Base-by-base conservation (phyloP, 2,113 vertebrate genomes). In the Neomonachus schauinslandi region DNA sequence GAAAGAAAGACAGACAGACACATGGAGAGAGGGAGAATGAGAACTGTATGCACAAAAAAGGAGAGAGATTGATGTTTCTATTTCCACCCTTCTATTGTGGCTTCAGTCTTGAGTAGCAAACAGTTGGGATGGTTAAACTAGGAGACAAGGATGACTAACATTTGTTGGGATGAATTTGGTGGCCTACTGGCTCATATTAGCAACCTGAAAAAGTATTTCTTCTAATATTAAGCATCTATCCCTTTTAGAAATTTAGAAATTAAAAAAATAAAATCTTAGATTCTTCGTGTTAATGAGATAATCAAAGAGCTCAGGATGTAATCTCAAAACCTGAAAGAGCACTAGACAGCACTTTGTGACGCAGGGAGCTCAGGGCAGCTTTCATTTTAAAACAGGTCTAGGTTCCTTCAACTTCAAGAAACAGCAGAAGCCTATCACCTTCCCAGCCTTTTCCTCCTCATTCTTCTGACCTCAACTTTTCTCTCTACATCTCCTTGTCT, bases 361-460 rank as follows among this genome's bases (percentile, higher is more conserved):
- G 51, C 74, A 63, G 2, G 7, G 33, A 42, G 15, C 42, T 36
- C 61, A 80, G 5, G 0, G 57, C 8, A 24, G 5, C 11, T 22
- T 63, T 33, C 65, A 33, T 19, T 26, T 18, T 74, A 31, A 24
- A 77, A 49, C 22, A 28, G 26, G 46, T 7, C 33, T 18, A 21
- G 46, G 42, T 5, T 53, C 13, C 31, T 31, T 4, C 10, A 1
- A 15, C 28, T 63, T 39, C 18, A 4, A 65, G 14, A 49, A 71
- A 39, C 39, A 16, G 49, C 53, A 59, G 22, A 39, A 4, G 28
- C 18, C 10, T 14, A 11, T 1, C 14, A 2, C 0, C n/a, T 2
- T 19, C 71, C 88, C 71, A 15, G 3, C 36, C 59, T 24, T 18
- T 24, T 24, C n/a, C 55, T 49, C 31, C 42, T 49, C n/a, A 21